A percentile compares a stretch with the other conserved stretches of the same genome.
phyloP scores from a whole-genome alignment of 2,888 invertebrate species.

The Anticlea derivata region DNA sequence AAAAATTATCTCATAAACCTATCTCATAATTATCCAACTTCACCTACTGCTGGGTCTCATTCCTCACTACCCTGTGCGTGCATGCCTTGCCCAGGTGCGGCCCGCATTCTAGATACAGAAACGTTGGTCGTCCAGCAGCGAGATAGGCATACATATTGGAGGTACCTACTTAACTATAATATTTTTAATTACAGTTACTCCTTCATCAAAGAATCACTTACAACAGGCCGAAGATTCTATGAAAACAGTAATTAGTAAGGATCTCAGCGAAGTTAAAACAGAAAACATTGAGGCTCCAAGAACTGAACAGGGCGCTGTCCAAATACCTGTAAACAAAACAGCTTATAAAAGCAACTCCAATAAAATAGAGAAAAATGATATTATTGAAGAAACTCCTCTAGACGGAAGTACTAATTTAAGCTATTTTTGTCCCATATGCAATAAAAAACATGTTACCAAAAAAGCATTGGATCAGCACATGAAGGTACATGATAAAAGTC shows the following conservation, averaged over 20 bases:
- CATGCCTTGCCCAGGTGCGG: no score
- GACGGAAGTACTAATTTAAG: background rate
- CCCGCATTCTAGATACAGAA: no score
- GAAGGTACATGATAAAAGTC: slow-evolving; percentile 20
- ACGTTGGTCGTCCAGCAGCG: no score
- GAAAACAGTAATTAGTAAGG: background rate
- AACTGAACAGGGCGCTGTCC: background rate
- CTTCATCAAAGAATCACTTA: background rate
- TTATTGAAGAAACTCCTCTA: background rate
- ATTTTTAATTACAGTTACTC: slow-evolving; percentile 2
- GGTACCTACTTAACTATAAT: no score
- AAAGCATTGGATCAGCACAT: slow-evolving; percentile 22
- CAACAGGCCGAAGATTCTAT: background rate
- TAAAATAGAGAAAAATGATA: background rate
- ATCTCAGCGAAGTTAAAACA: slow-evolving; percentile 7
- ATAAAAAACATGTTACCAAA: slow-evolving; percentile 21
- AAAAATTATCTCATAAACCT: no score
- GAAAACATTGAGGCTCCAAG: slow-evolving; percentile 6
- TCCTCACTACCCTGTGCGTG: no score
- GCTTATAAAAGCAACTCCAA: background rate
- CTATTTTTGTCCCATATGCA: slow-evolving; percentile 14
- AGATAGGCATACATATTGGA: no score
- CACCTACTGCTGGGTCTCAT: no score
- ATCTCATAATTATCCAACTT: no score
- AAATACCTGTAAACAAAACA: background rate